Percentiles rank a stretch among this genome's conserved stretches.
These are phyloP conservation scores for Polyommatus iphigenia DNA, from an alignment of 2,888 invertebrate genomes.

Conservation along the genomic window DNA sequence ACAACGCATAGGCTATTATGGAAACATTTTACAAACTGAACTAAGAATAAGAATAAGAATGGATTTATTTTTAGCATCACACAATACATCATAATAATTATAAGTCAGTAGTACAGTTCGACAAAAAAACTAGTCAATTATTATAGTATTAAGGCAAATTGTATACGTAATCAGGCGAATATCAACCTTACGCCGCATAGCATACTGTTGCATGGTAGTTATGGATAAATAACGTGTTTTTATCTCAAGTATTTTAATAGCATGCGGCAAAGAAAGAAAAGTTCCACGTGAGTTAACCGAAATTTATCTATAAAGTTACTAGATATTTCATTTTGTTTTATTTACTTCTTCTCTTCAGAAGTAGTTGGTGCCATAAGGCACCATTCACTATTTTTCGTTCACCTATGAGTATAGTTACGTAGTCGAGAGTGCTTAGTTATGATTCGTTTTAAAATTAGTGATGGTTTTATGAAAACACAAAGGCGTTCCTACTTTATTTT, in stretches of 20 bases:
- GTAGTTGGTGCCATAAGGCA: neutral
- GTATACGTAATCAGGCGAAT: neutral
- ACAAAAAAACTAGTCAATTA: no score
- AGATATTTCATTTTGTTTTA: neutral
- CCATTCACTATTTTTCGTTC: neutral
- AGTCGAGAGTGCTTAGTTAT: conserved; percentile 7
- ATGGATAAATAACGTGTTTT: neutral
- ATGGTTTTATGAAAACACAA: neutral
- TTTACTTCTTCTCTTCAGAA: conserved; percentile 44
- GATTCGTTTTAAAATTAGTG: neutral
- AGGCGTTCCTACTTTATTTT: neutral
- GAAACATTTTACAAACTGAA: neutral
- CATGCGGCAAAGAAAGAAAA: conserved; percentile 22
- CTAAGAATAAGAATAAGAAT: no score
- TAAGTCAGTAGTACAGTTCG: no score
- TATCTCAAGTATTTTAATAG: conserved; percentile 11
- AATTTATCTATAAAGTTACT: conserved; percentile 16
- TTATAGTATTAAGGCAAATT: neutral
- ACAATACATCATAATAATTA: no score
- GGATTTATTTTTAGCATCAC: no score
- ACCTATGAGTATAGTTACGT: conserved; percentile 14
- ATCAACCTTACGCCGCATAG: neutral
- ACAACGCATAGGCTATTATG: neutral
- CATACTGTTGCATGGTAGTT: neutral
- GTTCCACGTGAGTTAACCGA: conserved; percentile 18